Percentiles rank a stretch among this genome's conserved stretches.
These are phyloP conservation scores for Zaprionus africanus DNA, from an alignment of 1,140 invertebrate genomes.

Conservation along the genomic window DNA sequence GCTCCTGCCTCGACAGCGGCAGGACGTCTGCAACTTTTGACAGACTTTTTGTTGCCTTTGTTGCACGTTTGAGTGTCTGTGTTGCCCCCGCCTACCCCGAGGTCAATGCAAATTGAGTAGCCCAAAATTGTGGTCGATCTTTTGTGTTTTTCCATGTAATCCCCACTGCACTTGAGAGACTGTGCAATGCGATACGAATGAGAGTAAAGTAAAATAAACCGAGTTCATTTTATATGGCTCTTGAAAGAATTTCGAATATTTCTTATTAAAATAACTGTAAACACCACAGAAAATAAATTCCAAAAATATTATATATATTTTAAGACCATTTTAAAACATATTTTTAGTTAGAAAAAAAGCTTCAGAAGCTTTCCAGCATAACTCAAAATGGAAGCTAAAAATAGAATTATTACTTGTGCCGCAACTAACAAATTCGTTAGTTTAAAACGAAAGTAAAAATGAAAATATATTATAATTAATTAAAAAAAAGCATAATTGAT, in stretches of 20 bases:
- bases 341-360: background rate
- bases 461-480: background rate
- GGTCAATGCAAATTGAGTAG: slow-evolving; percentile 37
- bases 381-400: slow-evolving; percentile 84
- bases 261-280: background rate
- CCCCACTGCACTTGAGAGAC: background rate
- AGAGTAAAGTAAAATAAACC: background rate
- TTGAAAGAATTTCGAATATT: background rate
- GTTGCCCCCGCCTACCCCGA: background rate
- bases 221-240: background rate
- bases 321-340: background rate
- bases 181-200: background rate
- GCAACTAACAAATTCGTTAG: background rate
- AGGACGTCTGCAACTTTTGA: slow-evolving; percentile 71
- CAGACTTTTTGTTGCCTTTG: slow-evolving; percentile 48
- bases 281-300: background rate
- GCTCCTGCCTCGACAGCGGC: slow-evolving; percentile 46
- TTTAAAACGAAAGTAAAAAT: background rate
- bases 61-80: slow-evolving; percentile 13
- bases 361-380: background rate
- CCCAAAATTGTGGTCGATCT: slow-evolving; percentile 24
- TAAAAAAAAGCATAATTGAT: background rate
- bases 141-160: slow-evolving; percentile 9
- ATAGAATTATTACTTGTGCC: slow-evolving; percentile 40
- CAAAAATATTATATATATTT: slow-evolving; percentile 20